A percentile compares a stretch with the other conserved stretches of the same genome.
Evolutionary conservation across 2,797 vertebrate species (phyloP).

Genomic region (Nyctibius grandis): DNA sequence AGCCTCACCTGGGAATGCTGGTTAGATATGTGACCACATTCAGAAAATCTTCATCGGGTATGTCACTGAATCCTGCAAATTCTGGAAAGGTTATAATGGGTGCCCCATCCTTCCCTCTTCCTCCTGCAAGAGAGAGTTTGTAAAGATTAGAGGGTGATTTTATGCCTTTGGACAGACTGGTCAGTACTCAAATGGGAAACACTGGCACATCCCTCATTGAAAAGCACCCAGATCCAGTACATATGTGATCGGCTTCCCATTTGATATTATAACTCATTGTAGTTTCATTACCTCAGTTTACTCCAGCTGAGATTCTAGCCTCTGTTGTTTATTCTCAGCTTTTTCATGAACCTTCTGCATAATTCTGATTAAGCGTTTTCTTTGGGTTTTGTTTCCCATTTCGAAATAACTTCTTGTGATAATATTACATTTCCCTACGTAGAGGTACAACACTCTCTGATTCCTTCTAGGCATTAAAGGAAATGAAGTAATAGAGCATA

Average conservation of each 20-base stretch:
- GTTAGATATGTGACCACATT: constrained; percentile 93
- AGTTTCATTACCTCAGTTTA: background rate
- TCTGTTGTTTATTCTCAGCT: background rate
- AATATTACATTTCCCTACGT: background rate
- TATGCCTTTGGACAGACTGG: background rate
- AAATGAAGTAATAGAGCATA: background rate
- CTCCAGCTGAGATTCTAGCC: background rate
- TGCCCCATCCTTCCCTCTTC: constrained; percentile 89
- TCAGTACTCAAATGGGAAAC: background rate
- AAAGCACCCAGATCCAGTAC: background rate
- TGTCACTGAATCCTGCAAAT: constrained; percentile 87
- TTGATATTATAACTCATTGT: background rate
- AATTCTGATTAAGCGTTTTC: background rate
- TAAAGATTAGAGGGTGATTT: background rate
- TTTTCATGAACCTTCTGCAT: background rate
- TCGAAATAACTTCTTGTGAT: background rate
- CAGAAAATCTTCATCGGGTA: constrained; percentile 90
- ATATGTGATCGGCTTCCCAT: background rate
- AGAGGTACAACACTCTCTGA: background rate
- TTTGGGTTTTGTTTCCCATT: background rate
- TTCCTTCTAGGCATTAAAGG: background rate
- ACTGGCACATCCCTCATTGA: background rate
- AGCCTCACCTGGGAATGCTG: constrained; percentile 88
- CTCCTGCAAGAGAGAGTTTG: constrained; percentile 76
- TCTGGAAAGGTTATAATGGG: constrained; percentile 95